These are phyloP conservation scores for Choloepus hoffmanni DNA, from an alignment of 2,113 vertebrate species.

Conservation along the genomic window DNA sequence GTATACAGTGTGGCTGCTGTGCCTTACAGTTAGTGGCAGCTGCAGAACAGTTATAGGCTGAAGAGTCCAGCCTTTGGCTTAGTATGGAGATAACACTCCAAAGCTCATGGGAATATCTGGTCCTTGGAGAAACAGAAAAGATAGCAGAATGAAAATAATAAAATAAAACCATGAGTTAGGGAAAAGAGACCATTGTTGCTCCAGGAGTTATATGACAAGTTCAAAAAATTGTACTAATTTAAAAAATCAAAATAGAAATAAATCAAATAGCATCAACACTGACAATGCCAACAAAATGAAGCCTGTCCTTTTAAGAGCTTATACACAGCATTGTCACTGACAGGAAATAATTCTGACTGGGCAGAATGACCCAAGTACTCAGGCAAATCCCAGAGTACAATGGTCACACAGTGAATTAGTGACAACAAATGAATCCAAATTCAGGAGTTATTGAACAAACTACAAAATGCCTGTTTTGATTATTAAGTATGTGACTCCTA, in stretches of 20 bases:
- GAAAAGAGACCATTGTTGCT: neutral
- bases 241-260: neutral
- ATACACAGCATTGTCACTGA: neutral
- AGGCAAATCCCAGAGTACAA: neutral
- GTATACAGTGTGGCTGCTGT: neutral
- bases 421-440: neutral
- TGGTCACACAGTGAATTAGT: neutral
- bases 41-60: neutral
- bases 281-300: neutral
- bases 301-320: neutral
- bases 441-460: neutral
- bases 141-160: neutral
- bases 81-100: neutral
- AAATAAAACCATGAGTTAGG: neutral
- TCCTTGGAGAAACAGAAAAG: constrained; percentile 48
- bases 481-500: neutral
- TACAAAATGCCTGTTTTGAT: neutral
- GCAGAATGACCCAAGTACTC: neutral
- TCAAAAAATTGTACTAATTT: neutral
- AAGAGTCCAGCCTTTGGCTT: neutral
- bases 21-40: neutral
- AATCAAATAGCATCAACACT: neutral
- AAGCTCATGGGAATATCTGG: neutral
- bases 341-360: neutral
- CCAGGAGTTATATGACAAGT: neutral